These are phyloP conservation scores for Tribolium freemani DNA, from an alignment of 2,888 invertebrate species.

Conservation along the genomic window DNA sequence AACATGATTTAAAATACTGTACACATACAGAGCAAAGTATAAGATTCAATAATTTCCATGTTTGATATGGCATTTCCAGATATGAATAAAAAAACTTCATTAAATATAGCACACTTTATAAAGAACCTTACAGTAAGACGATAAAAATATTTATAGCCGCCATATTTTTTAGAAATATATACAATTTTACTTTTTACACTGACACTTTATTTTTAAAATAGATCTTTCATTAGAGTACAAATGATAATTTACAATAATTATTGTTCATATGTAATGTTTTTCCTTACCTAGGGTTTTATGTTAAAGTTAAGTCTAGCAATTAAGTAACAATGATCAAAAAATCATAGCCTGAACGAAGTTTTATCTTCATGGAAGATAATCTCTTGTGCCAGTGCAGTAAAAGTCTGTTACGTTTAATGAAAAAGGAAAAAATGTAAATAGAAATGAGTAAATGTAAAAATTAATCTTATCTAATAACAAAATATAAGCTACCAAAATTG, in stretches of 20 bases:
- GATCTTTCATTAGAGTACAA: constrained; percentile 51
- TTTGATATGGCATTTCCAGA: constrained; percentile 69
- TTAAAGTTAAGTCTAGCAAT: constrained; percentile 38
- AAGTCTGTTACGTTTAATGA: constrained; percentile 39
- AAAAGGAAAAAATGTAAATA: constrained; percentile 24
- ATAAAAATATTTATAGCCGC: constrained; percentile 66
- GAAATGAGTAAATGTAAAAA: constrained; percentile 36
- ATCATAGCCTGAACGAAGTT: constrained; percentile 42
- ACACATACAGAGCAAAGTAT: constrained; percentile 72
- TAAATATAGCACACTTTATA: constrained; percentile 64
- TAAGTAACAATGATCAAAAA: constrained; percentile 40
- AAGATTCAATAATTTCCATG: constrained; percentile 63
- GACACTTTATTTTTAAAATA: constrained; percentile 62
- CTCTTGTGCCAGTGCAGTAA: constrained; percentile 57
- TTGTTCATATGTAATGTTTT: constrained; percentile 48
- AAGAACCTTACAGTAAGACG: constrained; percentile 60
- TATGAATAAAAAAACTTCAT: constrained; percentile 66
- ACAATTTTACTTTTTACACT: constrained; percentile 62
- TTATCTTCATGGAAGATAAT: constrained; percentile 64
- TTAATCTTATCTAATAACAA: constrained; percentile 47
- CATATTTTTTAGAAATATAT: constrained; percentile 65
- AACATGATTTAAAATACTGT: constrained; percentile 87
- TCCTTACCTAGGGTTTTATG: constrained; percentile 39
- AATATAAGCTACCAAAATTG: constrained; percentile 60
- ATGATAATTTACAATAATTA: constrained; percentile 47